Conservation (phyloP, 2,113 vertebrate species). For the Corythoichthys haematopterus region DNA sequence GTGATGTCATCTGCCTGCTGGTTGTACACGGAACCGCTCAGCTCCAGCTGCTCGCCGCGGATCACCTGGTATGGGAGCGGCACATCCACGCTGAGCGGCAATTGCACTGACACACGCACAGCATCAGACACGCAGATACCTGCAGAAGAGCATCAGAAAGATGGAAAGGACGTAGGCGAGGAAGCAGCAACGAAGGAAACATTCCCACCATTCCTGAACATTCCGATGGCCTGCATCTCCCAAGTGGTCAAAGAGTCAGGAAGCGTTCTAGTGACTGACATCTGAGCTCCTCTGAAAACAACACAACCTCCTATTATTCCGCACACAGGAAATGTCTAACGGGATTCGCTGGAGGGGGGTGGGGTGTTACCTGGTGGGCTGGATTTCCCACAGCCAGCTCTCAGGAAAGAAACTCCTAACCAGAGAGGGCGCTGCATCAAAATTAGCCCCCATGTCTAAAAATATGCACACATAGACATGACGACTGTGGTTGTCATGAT, state of each 20-base stretch:
- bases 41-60: constrained; percentile 86
- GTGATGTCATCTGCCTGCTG: constrained; percentile 17
- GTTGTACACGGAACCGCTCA: constrained; percentile 87
- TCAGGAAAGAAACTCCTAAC: constrained; percentile 92
- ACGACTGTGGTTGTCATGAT: no score
- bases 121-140: constrained; percentile 84
- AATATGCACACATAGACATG: constrained; percentile 14
- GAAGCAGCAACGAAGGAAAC: neutral
- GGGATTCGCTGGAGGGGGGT: neutral
- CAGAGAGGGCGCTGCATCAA: constrained; percentile 64
- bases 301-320: neutral
- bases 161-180: neutral
- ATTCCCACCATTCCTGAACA: constrained; percentile 79
- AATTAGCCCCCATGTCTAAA: constrained; percentile 67
- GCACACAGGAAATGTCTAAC: neutral
- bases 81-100: constrained; percentile 78
- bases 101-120: constrained; percentile 68
- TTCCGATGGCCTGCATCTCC: constrained; percentile 83
- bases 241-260: constrained; percentile 93
- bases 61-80: constrained; percentile 86
- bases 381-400: constrained; percentile 94
- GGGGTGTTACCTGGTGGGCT: constrained; percentile 50
- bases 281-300: constrained; percentile 52
- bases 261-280: constrained; percentile 57
- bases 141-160: constrained; percentile 32